Base-by-base conservation (phyloP, 2,888 invertebrate genomes). In the Salticus scenicus region DNA sequence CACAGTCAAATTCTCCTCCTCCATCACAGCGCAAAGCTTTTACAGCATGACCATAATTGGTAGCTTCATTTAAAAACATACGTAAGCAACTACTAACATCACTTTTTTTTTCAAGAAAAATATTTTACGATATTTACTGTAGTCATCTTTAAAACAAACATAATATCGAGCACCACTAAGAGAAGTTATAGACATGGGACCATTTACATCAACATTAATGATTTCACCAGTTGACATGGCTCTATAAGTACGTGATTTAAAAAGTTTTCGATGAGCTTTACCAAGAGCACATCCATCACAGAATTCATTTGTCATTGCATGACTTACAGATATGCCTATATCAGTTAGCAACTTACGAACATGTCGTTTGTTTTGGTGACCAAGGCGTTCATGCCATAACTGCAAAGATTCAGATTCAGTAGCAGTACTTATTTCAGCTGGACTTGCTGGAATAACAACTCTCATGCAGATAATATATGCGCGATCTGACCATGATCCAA, bases 231-330 rank as follows among this genome's bases (percentile, higher is more conserved):
- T 24, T 57, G 24, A 57, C 24, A 5, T 57, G 24, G 24, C 57
- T 57, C 24, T 24, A 12, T 24, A 57, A 12, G 57, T 4, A 31
- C 30, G 67, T 37, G 37, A 37, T 37, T 37, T 37, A 14, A 47
- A 47, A 33, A 51, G 7, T 28, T 28, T 47, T 28, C 73, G 8
- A 28, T 73, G 73, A 20, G 63, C 63, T 20, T 73, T 47, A 2
- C 73, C 47, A 12, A 73, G 20, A n/a, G 73, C 51, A 41, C 73
- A 73, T 8, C 73, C 73, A 37, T 73, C 73, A 31, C 73, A 73
- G 51, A 73, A 73, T n/a, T 24, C 51, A 17, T n/a, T 51, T 72
- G 33, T 51, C 28, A 24, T 28, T 4, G 30, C 2, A 31, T 31
- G 1, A 14, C 24, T 17, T 47, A 47, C n/a, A 8, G 0, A 14